Evolutionary conservation across 2,113 vertebrate species (phyloP).

Genomic region (Syngnathoides biaculeatus): DNA sequence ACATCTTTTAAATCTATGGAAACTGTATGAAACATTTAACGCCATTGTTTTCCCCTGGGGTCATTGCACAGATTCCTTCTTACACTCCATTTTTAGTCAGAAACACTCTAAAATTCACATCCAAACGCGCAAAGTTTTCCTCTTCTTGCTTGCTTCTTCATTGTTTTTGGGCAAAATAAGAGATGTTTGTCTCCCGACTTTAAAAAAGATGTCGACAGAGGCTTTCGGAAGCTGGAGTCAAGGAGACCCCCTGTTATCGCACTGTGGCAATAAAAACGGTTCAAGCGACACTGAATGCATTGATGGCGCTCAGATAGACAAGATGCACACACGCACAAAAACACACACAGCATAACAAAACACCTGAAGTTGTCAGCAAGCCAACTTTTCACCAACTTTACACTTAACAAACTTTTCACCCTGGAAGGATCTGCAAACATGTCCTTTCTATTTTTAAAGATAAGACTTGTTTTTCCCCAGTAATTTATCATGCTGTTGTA

Average conservation of each 20-base stretch:
- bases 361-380: constrained; percentile 46
- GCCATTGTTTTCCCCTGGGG: constrained; percentile 36
- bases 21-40: constrained; percentile 21
- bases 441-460: constrained; percentile 14
- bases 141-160: constrained; percentile 19
- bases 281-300: constrained; percentile 48
- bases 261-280: constrained; percentile 59
- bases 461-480: not conserved
- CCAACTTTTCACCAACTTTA: constrained; percentile 43
- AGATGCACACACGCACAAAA: constrained; percentile 46
- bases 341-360: constrained; percentile 43
- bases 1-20: constrained; percentile 25
- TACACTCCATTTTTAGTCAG: constrained; percentile 9
- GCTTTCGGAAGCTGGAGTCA: constrained; percentile 56
- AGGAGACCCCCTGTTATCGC: constrained; percentile 59
- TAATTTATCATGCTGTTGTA: not conserved
- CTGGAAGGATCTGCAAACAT: constrained; percentile 19
- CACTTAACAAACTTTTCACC: constrained; percentile 41
- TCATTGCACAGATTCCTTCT: constrained; percentile 14
- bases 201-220: constrained; percentile 38
- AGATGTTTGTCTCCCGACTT: constrained; percentile 39
- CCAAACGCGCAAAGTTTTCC: constrained; percentile 9
- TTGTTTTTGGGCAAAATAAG: constrained; percentile 38
- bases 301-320: constrained; percentile 62
- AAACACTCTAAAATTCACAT: constrained; percentile 17